phyloP scores from a whole-genome alignment of 2,113 vertebrate species.

The Anseranas semipalmata region DNA sequence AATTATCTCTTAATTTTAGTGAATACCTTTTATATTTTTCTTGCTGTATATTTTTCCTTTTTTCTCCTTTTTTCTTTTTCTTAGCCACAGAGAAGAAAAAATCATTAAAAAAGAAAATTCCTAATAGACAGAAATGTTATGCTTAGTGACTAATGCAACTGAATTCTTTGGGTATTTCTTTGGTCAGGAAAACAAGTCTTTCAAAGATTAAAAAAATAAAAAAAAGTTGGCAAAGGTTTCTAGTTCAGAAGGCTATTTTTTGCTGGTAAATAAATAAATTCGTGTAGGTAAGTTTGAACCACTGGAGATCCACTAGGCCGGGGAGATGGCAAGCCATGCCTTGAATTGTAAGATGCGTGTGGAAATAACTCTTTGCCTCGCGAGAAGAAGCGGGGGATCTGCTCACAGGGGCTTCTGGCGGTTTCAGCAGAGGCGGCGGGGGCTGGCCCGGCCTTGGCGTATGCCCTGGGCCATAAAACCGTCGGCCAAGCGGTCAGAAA shows the following conservation, averaged over 20 bases:
- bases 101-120: not conserved
- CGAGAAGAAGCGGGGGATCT: not conserved
- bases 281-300: not conserved
- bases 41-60: not conserved
- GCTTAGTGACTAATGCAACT: not conserved
- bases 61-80: not conserved
- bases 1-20: not conserved
- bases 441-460: not conserved
- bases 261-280: not conserved
- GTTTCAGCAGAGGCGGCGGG: not conserved
- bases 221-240: not conserved
- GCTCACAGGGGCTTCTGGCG: not conserved
- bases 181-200: not conserved
- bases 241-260: not conserved
- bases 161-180: not conserved
- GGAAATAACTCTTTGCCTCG: not conserved
- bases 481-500: slow-evolving; percentile 33
- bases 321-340: not conserved
- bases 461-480: not conserved
- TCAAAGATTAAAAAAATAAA: not conserved
- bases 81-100: not conserved
- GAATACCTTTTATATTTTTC: not conserved
- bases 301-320: not conserved
- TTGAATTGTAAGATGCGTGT: not conserved
- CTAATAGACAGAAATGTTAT: not conserved